phyloP scores from a whole-genome alignment of 1,140 invertebrate genomes.

The Pseudomyrmex sp. region DNA sequence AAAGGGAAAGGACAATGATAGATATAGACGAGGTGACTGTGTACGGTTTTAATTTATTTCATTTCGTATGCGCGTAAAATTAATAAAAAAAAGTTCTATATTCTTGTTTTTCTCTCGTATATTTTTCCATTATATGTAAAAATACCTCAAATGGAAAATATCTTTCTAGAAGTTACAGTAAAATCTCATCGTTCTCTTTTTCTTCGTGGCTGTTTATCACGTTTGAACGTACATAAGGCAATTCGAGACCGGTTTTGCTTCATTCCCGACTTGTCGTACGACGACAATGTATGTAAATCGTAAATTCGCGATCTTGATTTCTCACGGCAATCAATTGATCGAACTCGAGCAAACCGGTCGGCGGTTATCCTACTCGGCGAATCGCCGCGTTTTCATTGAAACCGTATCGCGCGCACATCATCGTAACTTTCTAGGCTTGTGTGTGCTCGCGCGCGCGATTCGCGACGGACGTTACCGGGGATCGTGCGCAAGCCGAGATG shows the following conservation, averaged over 20 bases:
- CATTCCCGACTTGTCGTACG: conserved; percentile 23
- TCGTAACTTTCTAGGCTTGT: conserved; percentile 16
- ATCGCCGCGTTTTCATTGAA: conserved; percentile 2
- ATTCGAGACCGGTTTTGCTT: not conserved
- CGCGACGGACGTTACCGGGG: conserved; percentile 13
- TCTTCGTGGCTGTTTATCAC: conserved; percentile 26
- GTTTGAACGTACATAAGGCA: not conserved
- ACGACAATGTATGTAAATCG: conserved; percentile 39
- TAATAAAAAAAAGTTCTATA: no score
- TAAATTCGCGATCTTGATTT: conserved; percentile 64
- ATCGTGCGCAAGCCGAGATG: not conserved
- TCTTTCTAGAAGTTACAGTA: not conserved
- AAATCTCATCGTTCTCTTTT: not conserved
- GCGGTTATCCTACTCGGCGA: conserved; percentile 51
- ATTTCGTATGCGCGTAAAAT: not conserved
- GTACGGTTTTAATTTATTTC: not conserved
- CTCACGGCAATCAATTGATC: conserved; percentile 66
- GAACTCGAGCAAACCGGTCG: conserved; percentile 23
- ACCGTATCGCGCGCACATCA: not conserved
- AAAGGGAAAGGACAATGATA: not conserved
- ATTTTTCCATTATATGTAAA: not conserved
- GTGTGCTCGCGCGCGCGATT: not conserved
- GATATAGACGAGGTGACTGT: no score
- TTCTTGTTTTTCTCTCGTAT: not conserved
- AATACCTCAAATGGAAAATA: no score